Conservation (phyloP, 1,140 invertebrate species). For the Drosophila setifemur region DNA sequence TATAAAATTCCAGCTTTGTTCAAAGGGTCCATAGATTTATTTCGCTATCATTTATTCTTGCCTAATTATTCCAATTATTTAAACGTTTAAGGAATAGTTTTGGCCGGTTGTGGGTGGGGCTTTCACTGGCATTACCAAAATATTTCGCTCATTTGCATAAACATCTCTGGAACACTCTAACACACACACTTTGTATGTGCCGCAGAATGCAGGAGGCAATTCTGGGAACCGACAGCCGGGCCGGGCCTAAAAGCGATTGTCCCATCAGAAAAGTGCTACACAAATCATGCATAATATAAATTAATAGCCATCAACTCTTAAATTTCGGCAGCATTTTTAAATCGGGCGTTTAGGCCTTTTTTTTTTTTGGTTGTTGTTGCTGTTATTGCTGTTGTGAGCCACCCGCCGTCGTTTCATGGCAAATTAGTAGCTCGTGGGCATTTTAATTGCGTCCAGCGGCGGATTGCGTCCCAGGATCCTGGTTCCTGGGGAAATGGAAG, state of each 20-base stretch:
- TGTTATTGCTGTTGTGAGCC: too few relatives aligned
- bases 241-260: conserved; percentile 24
- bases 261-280: conserved; percentile 43
- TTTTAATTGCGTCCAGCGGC: conserved; percentile 69
- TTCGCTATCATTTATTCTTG: not conserved
- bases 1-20: too few relatives aligned
- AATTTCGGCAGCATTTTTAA: conserved; percentile 55
- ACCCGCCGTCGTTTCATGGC: conserved; percentile 58
- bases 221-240: conserved; percentile 25
- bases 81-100: conserved; percentile 21
- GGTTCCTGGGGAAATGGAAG: not conserved
- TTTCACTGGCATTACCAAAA: conserved; percentile 12
- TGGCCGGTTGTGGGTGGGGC: not conserved
- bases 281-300: conserved; percentile 76
- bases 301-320: conserved; percentile 75
- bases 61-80: conserved; percentile 23
- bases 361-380: too few relatives aligned
- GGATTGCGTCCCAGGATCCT: not conserved
- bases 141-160: conserved; percentile 40
- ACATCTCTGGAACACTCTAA: conserved; percentile 7
- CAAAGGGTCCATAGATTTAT: not conserved
- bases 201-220: conserved; percentile 20
- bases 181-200: not conserved
- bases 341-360: conserved; percentile 15
- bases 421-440: conserved; percentile 80